Evolutionary conservation across 2,797 vertebrate genomes (phyloP).

Genomic region (Nannoperca australis): DNA sequence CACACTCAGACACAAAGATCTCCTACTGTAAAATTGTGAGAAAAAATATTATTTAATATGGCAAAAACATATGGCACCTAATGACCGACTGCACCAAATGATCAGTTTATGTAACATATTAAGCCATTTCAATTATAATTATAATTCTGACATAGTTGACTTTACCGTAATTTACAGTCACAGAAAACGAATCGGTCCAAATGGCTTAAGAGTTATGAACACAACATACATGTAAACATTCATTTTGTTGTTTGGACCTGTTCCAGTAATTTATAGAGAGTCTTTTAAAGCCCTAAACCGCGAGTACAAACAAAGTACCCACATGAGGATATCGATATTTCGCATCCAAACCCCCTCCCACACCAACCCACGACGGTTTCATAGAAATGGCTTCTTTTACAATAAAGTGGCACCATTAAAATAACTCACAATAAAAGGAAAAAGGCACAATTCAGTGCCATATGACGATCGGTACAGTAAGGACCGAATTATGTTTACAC

Average conservation of each 20-base stretch:
- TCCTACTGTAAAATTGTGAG: neutral
- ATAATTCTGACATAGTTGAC: neutral
- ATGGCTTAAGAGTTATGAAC: neutral
- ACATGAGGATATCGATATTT: neutral
- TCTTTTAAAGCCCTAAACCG: neutral
- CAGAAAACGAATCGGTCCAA: neutral
- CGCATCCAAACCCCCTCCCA: neutral
- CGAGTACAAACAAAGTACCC: neutral
- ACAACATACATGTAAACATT: neutral
- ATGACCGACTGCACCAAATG: neutral
- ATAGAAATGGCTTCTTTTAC: neutral
- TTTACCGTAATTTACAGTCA: neutral
- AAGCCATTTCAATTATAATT: neutral
- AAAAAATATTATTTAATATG: neutral
- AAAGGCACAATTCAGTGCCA: neutral
- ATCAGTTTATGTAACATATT: neutral
- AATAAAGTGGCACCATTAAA: neutral
- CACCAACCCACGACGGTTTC: neutral
- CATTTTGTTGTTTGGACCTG: neutral
- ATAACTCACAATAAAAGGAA: neutral
- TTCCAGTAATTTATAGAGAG: too few relatives aligned
- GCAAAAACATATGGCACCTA: neutral
- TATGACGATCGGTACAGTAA: neutral
- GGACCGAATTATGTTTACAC: conserved; percentile 41
- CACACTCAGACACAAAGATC: neutral